Base-by-base conservation (phyloP, 2,888 invertebrate genomes). In the Drosophila atroscutellata region DNA sequence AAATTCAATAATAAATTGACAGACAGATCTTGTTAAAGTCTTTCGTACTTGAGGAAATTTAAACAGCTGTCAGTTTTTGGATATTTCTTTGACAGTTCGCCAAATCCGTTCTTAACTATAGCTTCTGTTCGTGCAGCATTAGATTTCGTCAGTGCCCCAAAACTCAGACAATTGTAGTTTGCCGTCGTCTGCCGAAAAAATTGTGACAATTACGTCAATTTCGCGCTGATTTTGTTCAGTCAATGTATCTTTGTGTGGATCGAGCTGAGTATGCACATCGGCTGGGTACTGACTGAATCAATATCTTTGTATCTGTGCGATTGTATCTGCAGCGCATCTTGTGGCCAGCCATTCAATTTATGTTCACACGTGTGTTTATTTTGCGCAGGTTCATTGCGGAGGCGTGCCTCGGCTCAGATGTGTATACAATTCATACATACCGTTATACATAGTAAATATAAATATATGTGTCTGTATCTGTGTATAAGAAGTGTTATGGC, bases 181-280 rank as follows among this genome's bases (percentile, higher is more conserved):
- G 59, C 50, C 49, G 65, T 59, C 66, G 71, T 32, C 49, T 57
- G 68, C 15, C 59, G 26, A 28, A 39, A 69, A 79, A 78, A 72
- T 76, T 61, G 80, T 86, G 77, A 89, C 89, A 89, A 85, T 86
- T 85, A 77, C 89, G 85, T 85, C 87, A 89, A 87, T 89, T 85
- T 84, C 54, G 82, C 75, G 72, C 70, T 87, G 89, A 85, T 85
- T 85, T 86, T 69, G 77, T 67, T 72, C 67, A 72, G 59, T 68
- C 60, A 61, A 37, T 58, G 47, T 49, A 18, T 50, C 42, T 54
- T 24, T 70, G 37, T 60, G 20, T 32, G 24, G 24, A 51, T 24
- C 20, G 11, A 26, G 20, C 30, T 42, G 26, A 39, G 28, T 24
- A 26, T 45, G 28, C 11, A 24, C 15, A 32, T 47, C 26, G 34